phyloP scores from a whole-genome alignment of 2,888 invertebrate species.

The Aleiodes alternator region DNA sequence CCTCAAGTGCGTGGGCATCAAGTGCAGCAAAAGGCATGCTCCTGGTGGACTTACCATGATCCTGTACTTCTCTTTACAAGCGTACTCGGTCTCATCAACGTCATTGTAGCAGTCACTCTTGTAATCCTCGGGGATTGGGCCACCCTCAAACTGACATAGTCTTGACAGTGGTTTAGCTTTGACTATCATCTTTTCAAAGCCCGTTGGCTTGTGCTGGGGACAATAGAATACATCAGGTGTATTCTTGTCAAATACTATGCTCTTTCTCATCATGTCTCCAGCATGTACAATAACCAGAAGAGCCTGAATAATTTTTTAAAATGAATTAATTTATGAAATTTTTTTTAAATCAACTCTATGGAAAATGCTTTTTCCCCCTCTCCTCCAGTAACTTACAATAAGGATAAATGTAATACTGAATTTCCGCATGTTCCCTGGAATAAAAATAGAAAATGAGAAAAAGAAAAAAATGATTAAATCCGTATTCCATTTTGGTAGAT shows the following conservation, averaged over 20 bases:
- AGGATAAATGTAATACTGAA: constrained; percentile 48
- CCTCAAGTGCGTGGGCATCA: constrained; percentile 38
- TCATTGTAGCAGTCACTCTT: constrained; percentile 88
- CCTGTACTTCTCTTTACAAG: constrained; percentile 87
- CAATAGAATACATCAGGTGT: constrained; percentile 89
- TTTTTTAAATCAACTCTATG: neutral
- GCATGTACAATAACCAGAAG: constrained; percentile 69
- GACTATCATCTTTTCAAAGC: constrained; percentile 85
- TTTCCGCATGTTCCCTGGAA: constrained; percentile 49
- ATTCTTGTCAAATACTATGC: constrained; percentile 87
- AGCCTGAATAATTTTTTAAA: constrained; percentile 45
- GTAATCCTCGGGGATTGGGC: constrained; percentile 82
- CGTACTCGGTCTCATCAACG: constrained; percentile 86
- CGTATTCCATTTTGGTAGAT: constrained; percentile 9
- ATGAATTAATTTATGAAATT: neutral
- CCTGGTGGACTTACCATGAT: constrained; percentile 82
- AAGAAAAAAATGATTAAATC: constrained; percentile 34
- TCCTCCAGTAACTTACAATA: constrained; percentile 48
- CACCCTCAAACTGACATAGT: constrained; percentile 85
- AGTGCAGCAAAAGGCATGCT: constrained; percentile 4
- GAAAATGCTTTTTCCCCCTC: neutral
- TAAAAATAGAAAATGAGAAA: constrained; percentile 21
- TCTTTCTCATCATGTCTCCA: constrained; percentile 86
- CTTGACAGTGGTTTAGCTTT: constrained; percentile 82
- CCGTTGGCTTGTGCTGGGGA: constrained; percentile 85